phyloP scores from a whole-genome alignment of 2,113 vertebrate species.

The Psilopogon haemacephalus region DNA sequence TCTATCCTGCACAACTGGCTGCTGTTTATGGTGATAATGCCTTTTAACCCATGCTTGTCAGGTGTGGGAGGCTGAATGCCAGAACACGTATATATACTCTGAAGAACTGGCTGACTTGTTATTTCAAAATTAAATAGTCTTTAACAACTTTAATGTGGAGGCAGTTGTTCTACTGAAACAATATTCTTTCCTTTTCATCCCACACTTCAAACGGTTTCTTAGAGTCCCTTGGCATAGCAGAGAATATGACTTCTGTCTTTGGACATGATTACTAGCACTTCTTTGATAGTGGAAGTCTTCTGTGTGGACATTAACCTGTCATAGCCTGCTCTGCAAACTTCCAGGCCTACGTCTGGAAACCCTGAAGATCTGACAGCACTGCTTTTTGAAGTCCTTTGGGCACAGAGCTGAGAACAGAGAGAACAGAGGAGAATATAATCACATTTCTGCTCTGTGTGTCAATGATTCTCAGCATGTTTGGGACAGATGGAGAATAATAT shows the following conservation, averaged over 20 bases:
- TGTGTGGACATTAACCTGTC: background rate
- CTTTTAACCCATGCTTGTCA: constrained; percentile 47
- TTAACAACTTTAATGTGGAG: constrained; percentile 3
- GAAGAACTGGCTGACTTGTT: constrained; percentile 29
- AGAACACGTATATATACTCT: background rate
- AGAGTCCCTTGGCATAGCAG: background rate
- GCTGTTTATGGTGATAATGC: constrained; percentile 16
- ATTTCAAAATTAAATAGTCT: constrained; percentile 14
- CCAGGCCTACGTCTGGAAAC: background rate
- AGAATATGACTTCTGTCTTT: background rate
- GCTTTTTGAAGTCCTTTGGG: background rate
- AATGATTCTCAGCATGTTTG: background rate
- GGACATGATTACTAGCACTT: background rate
- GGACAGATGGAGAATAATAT: background rate
- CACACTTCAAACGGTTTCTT: background rate
- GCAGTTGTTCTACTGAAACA: background rate
- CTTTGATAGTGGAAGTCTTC: background rate
- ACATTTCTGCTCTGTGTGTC: background rate
- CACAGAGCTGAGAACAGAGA: background rate
- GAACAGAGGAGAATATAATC: background rate
- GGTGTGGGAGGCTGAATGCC: constrained; percentile 45
- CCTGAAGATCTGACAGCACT: background rate
- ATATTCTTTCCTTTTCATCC: background rate
- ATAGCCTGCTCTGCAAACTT: background rate
- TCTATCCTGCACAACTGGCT: background rate